Percentiles rank a stretch among this genome's conserved stretches.
Evolutionary conservation across 2,888 invertebrate genomes (phyloP).

Genomic region (Mesorhabditis sp.): DNA sequence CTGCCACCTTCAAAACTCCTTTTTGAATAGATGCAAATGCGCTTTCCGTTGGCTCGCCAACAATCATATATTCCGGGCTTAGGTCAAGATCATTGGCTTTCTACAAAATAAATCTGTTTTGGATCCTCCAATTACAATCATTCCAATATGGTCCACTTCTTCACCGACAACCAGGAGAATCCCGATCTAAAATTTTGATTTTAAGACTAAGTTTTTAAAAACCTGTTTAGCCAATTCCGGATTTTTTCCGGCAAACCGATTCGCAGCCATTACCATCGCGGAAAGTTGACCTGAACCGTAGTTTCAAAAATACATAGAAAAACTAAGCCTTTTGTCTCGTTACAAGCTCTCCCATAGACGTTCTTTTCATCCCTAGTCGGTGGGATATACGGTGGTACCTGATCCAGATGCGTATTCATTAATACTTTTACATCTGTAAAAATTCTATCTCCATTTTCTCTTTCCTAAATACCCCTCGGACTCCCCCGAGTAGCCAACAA

Average conservation of each 20-base stretch:
- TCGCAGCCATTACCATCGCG: constrained; percentile 48
- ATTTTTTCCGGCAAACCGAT: constrained; percentile 26
- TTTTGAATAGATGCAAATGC: constrained; percentile 51
- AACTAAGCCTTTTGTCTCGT: constrained; percentile 52
- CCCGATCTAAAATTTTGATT: constrained; percentile 23
- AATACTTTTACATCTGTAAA: constrained; percentile 37
- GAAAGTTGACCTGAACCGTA: constrained; percentile 46
- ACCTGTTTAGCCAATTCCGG: constrained; percentile 30
- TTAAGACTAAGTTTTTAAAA: background rate
- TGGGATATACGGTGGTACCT: constrained; percentile 53
- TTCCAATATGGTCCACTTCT: constrained; percentile 53
- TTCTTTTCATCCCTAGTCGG: constrained; percentile 35
- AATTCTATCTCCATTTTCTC: background rate
- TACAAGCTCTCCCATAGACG: constrained; percentile 50
- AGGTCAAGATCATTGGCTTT: constrained; percentile 42
- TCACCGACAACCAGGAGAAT: constrained; percentile 54
- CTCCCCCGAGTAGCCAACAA: constrained; percentile 31
- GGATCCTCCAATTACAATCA: constrained; percentile 34
- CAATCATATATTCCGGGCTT: constrained; percentile 45
- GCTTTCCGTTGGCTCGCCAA: constrained; percentile 55
- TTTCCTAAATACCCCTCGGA: constrained; percentile 1
- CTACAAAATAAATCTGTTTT: constrained; percentile 20
- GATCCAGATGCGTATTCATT: constrained; percentile 54
- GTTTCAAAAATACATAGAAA: background rate
- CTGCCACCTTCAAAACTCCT: constrained; percentile 48